Conservation (phyloP, 2,113 vertebrate species). For the Gobio gobio region DNA sequence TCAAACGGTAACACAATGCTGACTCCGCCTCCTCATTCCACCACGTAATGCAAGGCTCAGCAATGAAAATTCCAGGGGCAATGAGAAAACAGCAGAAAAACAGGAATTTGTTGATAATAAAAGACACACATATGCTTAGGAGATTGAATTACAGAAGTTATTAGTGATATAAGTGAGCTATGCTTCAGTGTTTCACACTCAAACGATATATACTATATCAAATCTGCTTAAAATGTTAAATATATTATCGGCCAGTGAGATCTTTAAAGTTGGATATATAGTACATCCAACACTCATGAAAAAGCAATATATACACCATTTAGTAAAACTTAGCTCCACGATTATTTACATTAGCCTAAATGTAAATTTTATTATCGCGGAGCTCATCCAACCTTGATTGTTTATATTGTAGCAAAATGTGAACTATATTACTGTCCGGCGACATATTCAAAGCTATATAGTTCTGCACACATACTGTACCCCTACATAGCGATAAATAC, state of each 20-base stretch:
- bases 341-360: not conserved
- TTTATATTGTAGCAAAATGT: not conserved
- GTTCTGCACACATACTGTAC: not conserved
- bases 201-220: not conserved
- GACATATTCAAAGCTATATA: not conserved
- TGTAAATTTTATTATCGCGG: not conserved
- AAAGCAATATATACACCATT: not conserved
- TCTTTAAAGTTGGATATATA: not conserved
- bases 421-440: not conserved
- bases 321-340: not conserved
- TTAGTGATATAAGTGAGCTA: not conserved
- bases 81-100: constrained; percentile 20
- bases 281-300: not conserved
- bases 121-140: not conserved
- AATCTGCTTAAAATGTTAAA: not conserved
- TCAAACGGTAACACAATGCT: constrained; percentile 37
- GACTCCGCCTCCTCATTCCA: constrained; percentile 8
- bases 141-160: not conserved
- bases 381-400: too few relatives aligned
- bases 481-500: not conserved
- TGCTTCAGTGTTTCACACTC: not conserved
- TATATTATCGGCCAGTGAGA: not conserved
- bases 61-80: constrained; percentile 30
- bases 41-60: constrained; percentile 22
- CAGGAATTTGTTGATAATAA: not conserved